Evolutionary conservation across 2,113 vertebrate genomes (phyloP), one percentile per base, ranked within the genome.

Genomic region (Lycocorax pyrrhopterus): DNA sequence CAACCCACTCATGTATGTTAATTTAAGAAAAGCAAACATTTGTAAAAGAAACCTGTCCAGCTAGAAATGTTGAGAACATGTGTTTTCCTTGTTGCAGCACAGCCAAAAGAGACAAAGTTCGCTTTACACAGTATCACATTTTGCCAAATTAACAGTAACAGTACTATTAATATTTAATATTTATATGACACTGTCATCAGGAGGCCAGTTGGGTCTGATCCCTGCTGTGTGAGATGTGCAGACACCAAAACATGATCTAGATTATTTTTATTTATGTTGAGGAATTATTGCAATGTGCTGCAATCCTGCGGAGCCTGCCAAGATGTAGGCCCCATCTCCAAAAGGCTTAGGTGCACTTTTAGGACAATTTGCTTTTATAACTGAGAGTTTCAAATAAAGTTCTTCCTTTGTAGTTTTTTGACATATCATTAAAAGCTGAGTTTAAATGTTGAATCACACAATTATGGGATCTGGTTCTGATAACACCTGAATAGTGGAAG

Each of bases 121-220:
- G 37, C 64, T 79, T 95, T 94, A 79, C 73, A 60, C 56, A 81
- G 75, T 92, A 93, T 90, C 76, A 64, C 10, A 1, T 93, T 95
- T 95, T 95, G 47, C 76, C 90, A 94, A 96, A 96, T 95, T 92
- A 95, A 84, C 94, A 87, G 76, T 81, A 68, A 93, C 19, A 56
- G 44, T 30, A 30, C 8, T 84, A 90, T 94, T 94, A 88, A 88
- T 95, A 92, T 93, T 94, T 95, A 87, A 77, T 90, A 88, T 90
- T 97, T 90, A 86, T 77, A 63, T 78, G 76, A 47, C 39, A 87
- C 30, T 90, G 53, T 95, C 83, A 86, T 84, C 69, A 90, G 62
- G 69, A 72, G 26, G 44, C n/a, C 56, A 81, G 18, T 23, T 0
- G 2, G 33, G 44, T 86, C 93, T 84, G 68, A 71, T 80, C 35